Evolutionary conservation across 2,113 vertebrate genomes (phyloP), one percentile per base, ranked within the genome.

Genomic region (Machaerirhynchus nigripectus): DNA sequence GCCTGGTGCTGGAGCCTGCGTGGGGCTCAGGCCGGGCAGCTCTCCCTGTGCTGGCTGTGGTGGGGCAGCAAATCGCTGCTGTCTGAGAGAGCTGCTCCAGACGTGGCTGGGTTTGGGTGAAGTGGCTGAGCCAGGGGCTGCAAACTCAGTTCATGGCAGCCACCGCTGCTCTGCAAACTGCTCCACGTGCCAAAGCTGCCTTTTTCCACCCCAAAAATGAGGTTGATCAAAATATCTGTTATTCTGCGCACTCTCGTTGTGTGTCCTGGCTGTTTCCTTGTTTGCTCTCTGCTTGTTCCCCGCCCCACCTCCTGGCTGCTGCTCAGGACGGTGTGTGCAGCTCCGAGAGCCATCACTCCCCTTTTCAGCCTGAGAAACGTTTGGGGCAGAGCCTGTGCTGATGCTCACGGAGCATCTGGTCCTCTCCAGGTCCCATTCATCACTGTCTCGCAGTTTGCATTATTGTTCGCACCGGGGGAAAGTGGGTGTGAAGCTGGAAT

Each of bases 401-500:
- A 5, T 28, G 89, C 71, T 97, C 95, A 3, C 19, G 18, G 91
- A 96, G 96, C 95, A 93, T 81, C 94, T 97, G 96, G 11, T 89
- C 76, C 89, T 95, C 92, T 71, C 94, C 91, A 40, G 93, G 90
- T 77, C 85, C 93, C 89, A 96, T 96, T 80, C 95, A 96, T 97
- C 96, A 94, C 92, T 95, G 96, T 94, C 93, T 90, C 71, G 28
- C 85, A 60, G 67, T 73, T 80, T 59, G 93, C 93, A n/a, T 94
- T 94, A 83, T 88, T 95, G 93, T 59, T 96, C 92, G 77, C 95
- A 60, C 90, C 64, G 63, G 70, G 88, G 90, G 44, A 52, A 90
- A 90, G 95, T 63, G 90, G 95, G 95, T 96, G 95, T 96, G 95
- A 95, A 97, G 95, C 81, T 94, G 95, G 93, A 96, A 96, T 95